Conservation (phyloP, 2,888 invertebrate genomes). For the Polyommatus icarus region DNA sequence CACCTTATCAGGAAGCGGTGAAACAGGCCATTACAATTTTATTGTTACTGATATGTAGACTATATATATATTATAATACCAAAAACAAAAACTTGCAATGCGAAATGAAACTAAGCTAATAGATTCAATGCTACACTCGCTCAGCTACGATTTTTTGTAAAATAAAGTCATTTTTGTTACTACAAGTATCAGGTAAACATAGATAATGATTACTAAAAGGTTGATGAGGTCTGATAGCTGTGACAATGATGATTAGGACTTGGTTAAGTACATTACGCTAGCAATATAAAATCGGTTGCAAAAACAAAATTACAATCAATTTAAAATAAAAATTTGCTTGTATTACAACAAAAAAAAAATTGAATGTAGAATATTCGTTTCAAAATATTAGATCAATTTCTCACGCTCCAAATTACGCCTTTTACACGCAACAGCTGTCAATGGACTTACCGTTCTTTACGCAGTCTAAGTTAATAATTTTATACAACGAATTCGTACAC, state of each 20-base stretch:
- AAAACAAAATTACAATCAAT: slow-evolving; percentile 4
- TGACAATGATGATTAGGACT: not conserved
- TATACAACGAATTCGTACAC: not conserved
- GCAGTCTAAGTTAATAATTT: not conserved
- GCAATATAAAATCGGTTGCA: not conserved
- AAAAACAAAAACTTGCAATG: not conserved
- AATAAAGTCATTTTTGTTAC: not conserved
- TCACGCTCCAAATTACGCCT: not conserved
- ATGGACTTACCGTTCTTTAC: not conserved
- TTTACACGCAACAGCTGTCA: not conserved
- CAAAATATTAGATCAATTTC: not conserved
- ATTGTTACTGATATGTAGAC: not conserved
- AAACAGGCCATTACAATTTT: no score
- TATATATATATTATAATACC: not conserved
- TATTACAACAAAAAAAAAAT: not conserved
- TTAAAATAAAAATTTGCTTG: not conserved
- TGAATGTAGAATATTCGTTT: not conserved
- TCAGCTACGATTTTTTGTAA: not conserved
- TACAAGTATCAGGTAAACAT: not conserved
- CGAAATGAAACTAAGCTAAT: not conserved
- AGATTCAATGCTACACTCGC: not conserved
- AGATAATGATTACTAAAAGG: not conserved
- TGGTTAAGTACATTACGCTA: not conserved
- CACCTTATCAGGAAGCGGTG: no score
- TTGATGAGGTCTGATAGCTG: not conserved